A percentile compares a stretch with the other conserved stretches of the same genome.
Conservation (phyloP, 2,113 vertebrate genomes). For the Psittacula cyanocephala region DNA sequence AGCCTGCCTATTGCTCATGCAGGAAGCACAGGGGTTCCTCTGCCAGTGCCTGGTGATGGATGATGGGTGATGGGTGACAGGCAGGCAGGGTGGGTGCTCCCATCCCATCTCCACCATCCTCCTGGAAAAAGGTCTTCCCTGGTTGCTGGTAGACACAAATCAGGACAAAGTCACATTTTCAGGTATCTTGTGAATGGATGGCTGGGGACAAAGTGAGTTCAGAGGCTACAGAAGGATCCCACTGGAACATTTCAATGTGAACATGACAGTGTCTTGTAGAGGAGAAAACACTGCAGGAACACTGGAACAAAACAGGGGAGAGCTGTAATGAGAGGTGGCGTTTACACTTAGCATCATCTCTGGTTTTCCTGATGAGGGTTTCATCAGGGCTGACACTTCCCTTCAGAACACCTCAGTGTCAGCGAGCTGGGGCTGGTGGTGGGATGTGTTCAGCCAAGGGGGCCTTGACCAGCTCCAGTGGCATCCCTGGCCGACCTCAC, state of each 20-base stretch:
- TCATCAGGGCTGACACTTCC: not conserved
- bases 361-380: not conserved
- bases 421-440: not conserved
- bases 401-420: not conserved
- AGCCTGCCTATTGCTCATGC: not conserved
- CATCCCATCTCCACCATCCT: fast-evolving
- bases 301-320: not conserved
- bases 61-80: not conserved
- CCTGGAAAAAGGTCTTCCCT: not conserved
- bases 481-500: not conserved
- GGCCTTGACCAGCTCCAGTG: not conserved
- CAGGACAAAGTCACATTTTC: not conserved
- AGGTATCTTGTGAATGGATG: not conserved
- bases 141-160: not conserved
- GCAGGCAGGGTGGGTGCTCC: not conserved
- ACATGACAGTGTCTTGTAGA: not conserved
- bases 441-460: not conserved
- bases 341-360: not conserved
- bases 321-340: not conserved
- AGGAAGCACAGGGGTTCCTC: not conserved
- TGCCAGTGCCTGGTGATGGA: fast-evolving
- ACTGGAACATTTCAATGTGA: not conserved
- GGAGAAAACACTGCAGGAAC: not conserved
- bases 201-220: not conserved
- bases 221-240: not conserved